These are phyloP conservation scores for Magallana nippona DNA, from an alignment of 2,888 invertebrate species.

Conservation along the genomic window DNA sequence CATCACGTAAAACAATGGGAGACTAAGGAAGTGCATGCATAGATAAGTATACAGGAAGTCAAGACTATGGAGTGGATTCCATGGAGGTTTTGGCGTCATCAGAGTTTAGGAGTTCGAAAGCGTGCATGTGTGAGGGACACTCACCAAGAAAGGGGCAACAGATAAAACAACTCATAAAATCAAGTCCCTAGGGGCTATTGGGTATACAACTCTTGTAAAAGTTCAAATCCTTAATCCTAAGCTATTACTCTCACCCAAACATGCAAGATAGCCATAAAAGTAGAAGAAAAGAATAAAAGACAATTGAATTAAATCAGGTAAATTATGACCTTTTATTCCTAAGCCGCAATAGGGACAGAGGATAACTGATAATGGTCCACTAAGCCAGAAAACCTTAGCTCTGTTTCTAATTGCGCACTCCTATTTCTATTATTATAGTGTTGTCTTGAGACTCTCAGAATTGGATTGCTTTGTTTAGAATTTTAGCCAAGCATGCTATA, in stretches of 20 bases:
- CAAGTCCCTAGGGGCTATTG: not conserved
- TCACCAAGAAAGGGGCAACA: not conserved
- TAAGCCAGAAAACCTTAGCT: not conserved
- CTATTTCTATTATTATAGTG: constrained; percentile 2
- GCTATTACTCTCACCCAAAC: not conserved
- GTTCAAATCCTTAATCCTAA: constrained; percentile 10
- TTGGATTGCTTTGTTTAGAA: not conserved
- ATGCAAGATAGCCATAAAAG: constrained; percentile 11
- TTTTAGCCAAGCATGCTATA: constrained; percentile 1
- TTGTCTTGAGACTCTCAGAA: constrained; percentile 8
- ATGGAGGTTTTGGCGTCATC: not conserved
- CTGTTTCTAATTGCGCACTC: not conserved
- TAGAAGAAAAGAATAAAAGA: not conserved
- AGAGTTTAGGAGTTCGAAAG: not conserved
- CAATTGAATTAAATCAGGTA: not conserved
- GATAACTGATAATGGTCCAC: constrained; percentile 8
- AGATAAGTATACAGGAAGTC: not conserved
- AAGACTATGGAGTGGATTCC: not conserved
- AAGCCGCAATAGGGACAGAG: not conserved
- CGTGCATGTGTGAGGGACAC: not conserved
- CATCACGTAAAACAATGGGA: constrained; percentile 6
- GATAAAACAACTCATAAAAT: not conserved
- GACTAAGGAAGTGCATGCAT: not conserved
- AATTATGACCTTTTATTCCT: not conserved
- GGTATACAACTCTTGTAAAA: not conserved